Conservation (phyloP, 1,140 invertebrate species). For the Metopolophium dirhodum region DNA sequence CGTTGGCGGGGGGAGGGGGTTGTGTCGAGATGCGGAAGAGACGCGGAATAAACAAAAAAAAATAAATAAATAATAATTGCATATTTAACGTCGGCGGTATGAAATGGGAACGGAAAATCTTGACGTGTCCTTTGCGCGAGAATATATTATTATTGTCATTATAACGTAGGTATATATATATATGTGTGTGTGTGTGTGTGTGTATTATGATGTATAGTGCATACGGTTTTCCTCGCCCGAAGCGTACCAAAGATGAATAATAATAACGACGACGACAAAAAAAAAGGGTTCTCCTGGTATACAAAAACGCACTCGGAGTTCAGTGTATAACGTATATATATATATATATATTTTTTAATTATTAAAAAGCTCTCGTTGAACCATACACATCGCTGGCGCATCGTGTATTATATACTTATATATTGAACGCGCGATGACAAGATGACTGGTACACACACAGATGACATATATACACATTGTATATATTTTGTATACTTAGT, state of each 20-base stretch:
- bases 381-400: background rate
- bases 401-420: background rate
- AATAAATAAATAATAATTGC: slow-evolving; percentile 19
- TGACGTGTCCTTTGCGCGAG: background rate
- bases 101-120: background rate
- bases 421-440: background rate
- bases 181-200: background rate
- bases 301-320: background rate
- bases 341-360: background rate
- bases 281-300: background rate
- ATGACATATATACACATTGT: background rate
- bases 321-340: background rate
- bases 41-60: background rate
- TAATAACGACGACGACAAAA: background rate
- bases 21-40: background rate
- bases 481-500: background rate
- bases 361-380: slow-evolving; percentile 20
- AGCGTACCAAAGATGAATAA: background rate
- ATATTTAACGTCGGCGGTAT: background rate
- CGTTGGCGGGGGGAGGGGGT: background rate
- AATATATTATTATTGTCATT: background rate
- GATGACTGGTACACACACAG: background rate
- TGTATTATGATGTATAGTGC: background rate
- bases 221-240: background rate
- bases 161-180: background rate